A percentile compares a stretch with the other conserved stretches of the same genome.
These are phyloP conservation scores for Eospalax fontanierii DNA, from an alignment of 2,797 vertebrate genomes.

Conservation along the genomic window DNA sequence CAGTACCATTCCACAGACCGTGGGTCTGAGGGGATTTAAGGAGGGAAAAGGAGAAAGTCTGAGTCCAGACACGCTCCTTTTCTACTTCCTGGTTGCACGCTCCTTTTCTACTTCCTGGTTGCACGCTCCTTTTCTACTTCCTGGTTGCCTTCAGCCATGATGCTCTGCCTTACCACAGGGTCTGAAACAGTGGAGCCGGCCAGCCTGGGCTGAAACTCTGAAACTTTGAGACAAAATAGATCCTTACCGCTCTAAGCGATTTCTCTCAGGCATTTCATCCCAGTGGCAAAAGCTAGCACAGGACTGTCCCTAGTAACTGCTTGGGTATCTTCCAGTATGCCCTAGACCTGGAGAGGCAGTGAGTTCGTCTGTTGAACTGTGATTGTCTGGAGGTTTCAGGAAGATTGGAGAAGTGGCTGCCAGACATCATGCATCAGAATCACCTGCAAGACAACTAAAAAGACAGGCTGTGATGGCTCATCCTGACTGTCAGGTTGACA, in stretches of 20 bases:
- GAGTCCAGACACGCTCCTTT: not conserved
- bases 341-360: not conserved
- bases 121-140: not conserved
- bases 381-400: not conserved
- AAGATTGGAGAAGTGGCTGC: not conserved
- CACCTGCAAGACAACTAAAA: not conserved
- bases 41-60: not conserved
- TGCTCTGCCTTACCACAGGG: not conserved
- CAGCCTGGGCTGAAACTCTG: not conserved
- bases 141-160: not conserved
- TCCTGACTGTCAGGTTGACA: not conserved
- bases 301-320: not conserved
- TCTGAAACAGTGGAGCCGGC: too few species aligned
- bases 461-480: not conserved
- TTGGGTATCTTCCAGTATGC: not conserved
- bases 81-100: not conserved
- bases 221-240: not conserved
- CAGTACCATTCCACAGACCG: not conserved
- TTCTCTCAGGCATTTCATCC: not conserved
- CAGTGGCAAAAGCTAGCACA: not conserved
- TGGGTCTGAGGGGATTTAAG: not conserved
- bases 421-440: not conserved
- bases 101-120: not conserved
- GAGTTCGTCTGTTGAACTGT: not conserved
- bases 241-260: not conserved